These are phyloP conservation scores for Gymnocheta viridis DNA, from an alignment of 2,888 invertebrate genomes.

Conservation along the genomic window DNA sequence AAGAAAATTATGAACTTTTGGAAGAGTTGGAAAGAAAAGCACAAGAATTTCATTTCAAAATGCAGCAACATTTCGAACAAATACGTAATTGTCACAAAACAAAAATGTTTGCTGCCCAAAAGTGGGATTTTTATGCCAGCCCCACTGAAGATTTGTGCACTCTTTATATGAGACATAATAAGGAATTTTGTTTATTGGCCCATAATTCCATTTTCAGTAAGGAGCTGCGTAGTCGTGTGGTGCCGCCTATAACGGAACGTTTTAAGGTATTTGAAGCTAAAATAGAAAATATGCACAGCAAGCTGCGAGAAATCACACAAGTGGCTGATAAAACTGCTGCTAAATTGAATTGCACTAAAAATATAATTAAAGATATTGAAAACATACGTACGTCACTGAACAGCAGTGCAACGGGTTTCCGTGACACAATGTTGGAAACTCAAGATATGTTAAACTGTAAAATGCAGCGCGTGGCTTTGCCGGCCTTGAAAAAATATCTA, in stretches of 20 bases:
- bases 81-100: conserved; percentile 71
- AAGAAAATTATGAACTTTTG: conserved; percentile 70
- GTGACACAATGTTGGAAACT: conserved; percentile 76
- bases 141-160: conserved; percentile 77
- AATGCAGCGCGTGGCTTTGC: conserved; percentile 77
- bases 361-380: conserved; percentile 74
- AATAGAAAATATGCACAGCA: conserved; percentile 72
- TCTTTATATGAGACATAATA: conserved; percentile 74
- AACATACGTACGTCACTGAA: conserved; percentile 66
- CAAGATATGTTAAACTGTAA: conserved; percentile 80
- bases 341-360: conserved; percentile 73
- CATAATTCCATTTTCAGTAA: conserved; percentile 75
- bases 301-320: conserved; percentile 71
- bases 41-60: conserved; percentile 63
- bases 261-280: conserved; percentile 72
- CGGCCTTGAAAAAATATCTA: conserved; percentile 76
- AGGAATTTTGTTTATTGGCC: conserved; percentile 75
- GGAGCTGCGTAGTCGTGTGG: conserved; percentile 75
- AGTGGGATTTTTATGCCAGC: conserved; percentile 68
- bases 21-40: conserved; percentile 70
- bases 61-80: conserved; percentile 74
- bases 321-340: conserved; percentile 72
- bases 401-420: background rate
- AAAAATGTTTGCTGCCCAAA: conserved; percentile 66
- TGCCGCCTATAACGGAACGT: conserved; percentile 73